These are phyloP conservation scores for Apantesis nais DNA, from an alignment of 2,888 invertebrate species.

Conservation along the genomic window DNA sequence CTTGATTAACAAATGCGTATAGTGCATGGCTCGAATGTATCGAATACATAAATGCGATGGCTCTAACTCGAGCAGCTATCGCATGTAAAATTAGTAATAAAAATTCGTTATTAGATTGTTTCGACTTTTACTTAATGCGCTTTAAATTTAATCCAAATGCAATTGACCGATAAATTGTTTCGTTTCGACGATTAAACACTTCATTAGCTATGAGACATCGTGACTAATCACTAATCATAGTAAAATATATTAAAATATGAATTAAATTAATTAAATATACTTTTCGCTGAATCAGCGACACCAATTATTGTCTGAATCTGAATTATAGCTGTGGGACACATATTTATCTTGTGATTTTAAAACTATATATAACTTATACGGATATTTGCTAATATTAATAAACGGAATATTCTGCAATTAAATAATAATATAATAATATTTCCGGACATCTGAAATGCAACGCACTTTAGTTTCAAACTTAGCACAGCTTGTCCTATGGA, in stretches of 20 bases:
- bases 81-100: not conserved
- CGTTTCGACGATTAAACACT: conserved; percentile 1
- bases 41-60: not conserved
- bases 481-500: no score
- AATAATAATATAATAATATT: no score
- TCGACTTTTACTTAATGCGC: not conserved
- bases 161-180: not conserved
- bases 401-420: no score
- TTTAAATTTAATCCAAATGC: not conserved
- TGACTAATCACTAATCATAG: not conserved
- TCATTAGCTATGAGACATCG: not conserved
- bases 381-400: no score
- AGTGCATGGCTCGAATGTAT: not conserved
- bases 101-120: not conserved
- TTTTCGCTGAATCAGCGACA: not conserved
- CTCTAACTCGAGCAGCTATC: not conserved
- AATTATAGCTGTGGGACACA: not conserved
- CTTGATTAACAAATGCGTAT: not conserved
- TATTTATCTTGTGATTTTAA: not conserved
- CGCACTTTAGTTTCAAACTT: no score
- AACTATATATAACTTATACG: no score
- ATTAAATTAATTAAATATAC: not conserved
- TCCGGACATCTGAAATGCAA: no score
- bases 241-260: not conserved
- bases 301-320: not conserved